These are phyloP conservation scores for Saguinus imperator DNA, from an alignment of 2,113 vertebrate species.

Conservation along the genomic window DNA sequence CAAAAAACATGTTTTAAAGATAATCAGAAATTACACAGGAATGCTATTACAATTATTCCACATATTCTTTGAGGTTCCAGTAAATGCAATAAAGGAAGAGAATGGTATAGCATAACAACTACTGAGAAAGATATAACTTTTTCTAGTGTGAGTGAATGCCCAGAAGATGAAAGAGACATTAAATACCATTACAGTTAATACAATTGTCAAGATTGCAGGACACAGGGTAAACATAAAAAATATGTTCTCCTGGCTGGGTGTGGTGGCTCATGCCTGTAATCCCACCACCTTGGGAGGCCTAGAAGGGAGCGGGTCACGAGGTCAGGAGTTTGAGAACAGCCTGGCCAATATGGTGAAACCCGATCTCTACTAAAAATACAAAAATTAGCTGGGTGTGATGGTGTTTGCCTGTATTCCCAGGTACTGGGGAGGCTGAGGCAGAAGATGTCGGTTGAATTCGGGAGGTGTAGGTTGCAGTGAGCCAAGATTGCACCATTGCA, in stretches of 20 bases:
- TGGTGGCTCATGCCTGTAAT: too few relatives aligned
- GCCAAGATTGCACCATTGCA: too few relatives aligned
- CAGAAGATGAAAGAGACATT: constrained; percentile 14
- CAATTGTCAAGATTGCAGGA: not conserved
- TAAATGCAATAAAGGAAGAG: not conserved
- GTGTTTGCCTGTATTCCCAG: too few relatives aligned
- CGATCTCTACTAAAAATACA: too few relatives aligned
- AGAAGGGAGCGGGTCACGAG: too few relatives aligned
- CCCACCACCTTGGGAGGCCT: too few relatives aligned
- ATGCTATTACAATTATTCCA: not conserved
- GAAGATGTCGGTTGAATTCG: too few relatives aligned
- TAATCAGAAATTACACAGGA: not conserved
- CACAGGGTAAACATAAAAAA: constrained; percentile 5
- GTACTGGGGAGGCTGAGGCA: too few relatives aligned
- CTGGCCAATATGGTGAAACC: too few relatives aligned
- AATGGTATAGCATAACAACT: constrained; percentile 9
- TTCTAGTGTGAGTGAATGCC: constrained; percentile 23
- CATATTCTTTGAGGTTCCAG: constrained; percentile 5
- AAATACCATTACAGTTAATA: not conserved
- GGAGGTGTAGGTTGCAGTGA: too few relatives aligned
- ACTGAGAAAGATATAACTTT: not conserved
- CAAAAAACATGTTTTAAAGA: not conserved
- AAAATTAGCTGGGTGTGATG: too few relatives aligned
- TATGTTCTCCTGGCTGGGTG: not conserved
- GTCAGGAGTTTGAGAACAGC: too few relatives aligned